These are phyloP conservation scores for Echinarachnius parma DNA, from an alignment of 53 echinoderm and acorn worm genomes.

Conservation along the genomic window DNA sequence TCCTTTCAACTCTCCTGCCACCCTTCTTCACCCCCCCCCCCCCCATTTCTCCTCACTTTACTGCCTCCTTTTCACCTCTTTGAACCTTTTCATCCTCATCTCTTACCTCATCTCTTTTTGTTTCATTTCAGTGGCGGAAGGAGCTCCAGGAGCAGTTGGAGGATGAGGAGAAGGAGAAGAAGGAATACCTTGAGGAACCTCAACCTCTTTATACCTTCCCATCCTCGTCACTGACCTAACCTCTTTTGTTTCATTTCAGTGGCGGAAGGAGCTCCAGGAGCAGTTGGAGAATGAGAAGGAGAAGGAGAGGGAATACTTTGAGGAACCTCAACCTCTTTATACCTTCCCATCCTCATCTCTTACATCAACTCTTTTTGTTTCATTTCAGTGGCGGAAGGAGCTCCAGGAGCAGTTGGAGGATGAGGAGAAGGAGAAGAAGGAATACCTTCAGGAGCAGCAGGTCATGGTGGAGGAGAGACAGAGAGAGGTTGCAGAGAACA, in stretches of 20 bases:
- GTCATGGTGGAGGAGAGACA: conserved; percentile 61
- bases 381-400: conserved; percentile 82
- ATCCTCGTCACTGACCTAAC: background rate
- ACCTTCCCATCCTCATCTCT: background rate
- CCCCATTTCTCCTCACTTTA: too few species aligned
- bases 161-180: conserved; percentile 78
- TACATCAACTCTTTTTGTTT: background rate
- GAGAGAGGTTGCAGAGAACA: conserved; percentile 64
- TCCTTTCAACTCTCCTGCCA: too few species aligned
- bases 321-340: conserved; percentile 70
- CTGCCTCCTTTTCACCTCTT: too few species aligned
- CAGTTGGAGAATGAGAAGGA: conserved; percentile 78
- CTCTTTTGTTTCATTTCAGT: conserved; percentile 29
- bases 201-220: conserved; percentile 38
- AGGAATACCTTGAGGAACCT: conserved; percentile 61
- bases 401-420: conserved; percentile 78
- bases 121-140: conserved; percentile 70
- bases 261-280: conserved; percentile 93
- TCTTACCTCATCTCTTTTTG: background rate
- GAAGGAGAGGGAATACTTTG: conserved; percentile 60
- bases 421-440: conserved; percentile 75
- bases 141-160: conserved; percentile 83
- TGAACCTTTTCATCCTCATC: background rate
- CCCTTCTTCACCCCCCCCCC: too few species aligned
- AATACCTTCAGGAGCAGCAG: conserved; percentile 68